phyloP scores from a whole-genome alignment of 2,797 vertebrate species.

The Parauchenoglanis ngamensis region DNA sequence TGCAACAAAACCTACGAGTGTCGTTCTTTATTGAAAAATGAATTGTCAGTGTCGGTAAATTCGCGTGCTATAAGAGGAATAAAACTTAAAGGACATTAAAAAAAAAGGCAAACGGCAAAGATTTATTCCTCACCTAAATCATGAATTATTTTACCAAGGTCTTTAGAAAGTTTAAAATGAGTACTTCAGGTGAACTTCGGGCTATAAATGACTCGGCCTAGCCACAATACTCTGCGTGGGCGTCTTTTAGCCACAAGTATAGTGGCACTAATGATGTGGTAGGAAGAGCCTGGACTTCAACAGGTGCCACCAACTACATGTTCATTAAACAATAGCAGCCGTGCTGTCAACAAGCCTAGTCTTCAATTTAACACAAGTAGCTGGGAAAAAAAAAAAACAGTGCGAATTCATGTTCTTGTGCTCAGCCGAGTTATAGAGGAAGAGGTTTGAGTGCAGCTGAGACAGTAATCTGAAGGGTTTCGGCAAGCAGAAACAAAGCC shows the following conservation, averaged over 20 bases:
- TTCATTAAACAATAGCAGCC: conserved; percentile 48
- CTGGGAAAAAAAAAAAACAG: neutral
- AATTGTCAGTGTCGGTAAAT: neutral
- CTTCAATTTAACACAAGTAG: conserved; percentile 23
- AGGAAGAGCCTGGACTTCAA: conserved; percentile 56
- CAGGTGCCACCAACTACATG: conserved; percentile 64
- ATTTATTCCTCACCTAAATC: neutral
- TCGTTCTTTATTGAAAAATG: neutral
- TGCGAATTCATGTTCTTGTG: conserved; percentile 3
- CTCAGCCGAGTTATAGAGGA: conserved; percentile 19
- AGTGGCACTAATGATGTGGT: conserved; percentile 54
- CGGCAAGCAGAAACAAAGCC: conserved; percentile 56
- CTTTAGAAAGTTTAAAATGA: conserved; percentile 9
- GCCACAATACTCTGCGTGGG: conserved; percentile 23
- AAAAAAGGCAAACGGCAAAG: neutral
- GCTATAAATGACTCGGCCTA: conserved; percentile 24
- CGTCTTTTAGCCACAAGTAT: conserved; percentile 36
- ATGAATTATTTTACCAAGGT: neutral
- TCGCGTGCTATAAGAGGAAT: neutral
- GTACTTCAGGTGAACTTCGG: neutral
- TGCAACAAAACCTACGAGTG: neutral
- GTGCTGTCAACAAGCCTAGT: conserved; percentile 52
- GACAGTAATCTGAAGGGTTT: conserved; percentile 67
- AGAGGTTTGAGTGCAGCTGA: conserved; percentile 54
- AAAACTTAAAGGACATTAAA: neutral